phyloP scores from a whole-genome alignment of 2,888 invertebrate genomes.

The Sinodicranocentrus sp. region DNA sequence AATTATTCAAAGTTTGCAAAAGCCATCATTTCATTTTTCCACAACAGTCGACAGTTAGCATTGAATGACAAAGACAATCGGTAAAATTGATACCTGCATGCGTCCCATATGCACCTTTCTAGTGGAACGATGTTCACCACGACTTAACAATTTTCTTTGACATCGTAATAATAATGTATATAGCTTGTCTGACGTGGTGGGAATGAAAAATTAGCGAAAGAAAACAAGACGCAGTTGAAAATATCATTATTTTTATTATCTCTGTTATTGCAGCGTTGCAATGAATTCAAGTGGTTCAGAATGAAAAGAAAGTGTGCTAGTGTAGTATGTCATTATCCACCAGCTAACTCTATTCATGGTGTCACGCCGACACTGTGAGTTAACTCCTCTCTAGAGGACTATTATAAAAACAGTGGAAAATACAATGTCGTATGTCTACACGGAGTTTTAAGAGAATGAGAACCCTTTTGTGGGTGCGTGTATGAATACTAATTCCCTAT shows the following conservation, averaged over 20 bases:
- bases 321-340: conserved; percentile 27
- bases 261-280: conserved; percentile 14
- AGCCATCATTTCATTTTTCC: too few relatives aligned
- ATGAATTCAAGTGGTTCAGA: not conserved
- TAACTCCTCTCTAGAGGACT: not conserved
- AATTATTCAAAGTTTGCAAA: too few relatives aligned
- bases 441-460: too few relatives aligned
- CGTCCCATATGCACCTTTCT: too few relatives aligned
- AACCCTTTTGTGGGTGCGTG: too few relatives aligned
- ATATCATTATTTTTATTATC: conserved; percentile 3
- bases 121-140: not conserved
- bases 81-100: too few relatives aligned
- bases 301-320: conserved; percentile 38
- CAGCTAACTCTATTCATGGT: conserved; percentile 19
- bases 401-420: not conserved
- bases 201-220: conserved; percentile 29
- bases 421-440: not conserved
- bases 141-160: conserved; percentile 16
- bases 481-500: too few relatives aligned
- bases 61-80: too few relatives aligned
- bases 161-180: conserved; percentile 25
- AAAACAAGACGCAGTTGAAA: not conserved
- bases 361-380: conserved; percentile 35
- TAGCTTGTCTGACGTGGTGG: conserved; percentile 13
- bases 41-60: too few relatives aligned